These are phyloP conservation scores for Hucho hucho DNA, from an alignment of 2,113 vertebrate species.

Conservation along the genomic window DNA sequence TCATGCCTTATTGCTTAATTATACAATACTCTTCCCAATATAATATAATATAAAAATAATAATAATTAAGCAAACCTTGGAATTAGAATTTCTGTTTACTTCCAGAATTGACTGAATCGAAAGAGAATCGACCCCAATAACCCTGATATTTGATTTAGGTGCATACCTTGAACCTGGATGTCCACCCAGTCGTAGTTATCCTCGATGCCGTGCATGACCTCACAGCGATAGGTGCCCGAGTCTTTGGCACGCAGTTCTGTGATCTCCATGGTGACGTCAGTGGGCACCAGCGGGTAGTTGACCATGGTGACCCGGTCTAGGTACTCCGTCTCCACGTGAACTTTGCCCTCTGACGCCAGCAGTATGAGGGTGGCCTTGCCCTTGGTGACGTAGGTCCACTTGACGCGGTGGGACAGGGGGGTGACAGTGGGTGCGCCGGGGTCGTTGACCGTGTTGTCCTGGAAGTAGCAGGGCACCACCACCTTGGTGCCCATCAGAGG, in stretches of 20 bases:
- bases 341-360: conserved; percentile 82
- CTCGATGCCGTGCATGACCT: conserved; percentile 88
- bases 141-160: neutral
- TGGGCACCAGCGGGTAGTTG: conserved; percentile 87
- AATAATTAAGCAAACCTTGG: too few relatives aligned
- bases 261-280: conserved; percentile 85
- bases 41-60: too few relatives aligned
- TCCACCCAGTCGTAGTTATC: conserved; percentile 85
- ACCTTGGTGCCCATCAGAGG: conserved; percentile 83
- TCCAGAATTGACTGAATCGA: too few relatives aligned
- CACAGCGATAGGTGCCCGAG: conserved; percentile 89
- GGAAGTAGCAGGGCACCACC: conserved; percentile 93
- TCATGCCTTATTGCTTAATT: too few relatives aligned
- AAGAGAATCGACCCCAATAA: too few relatives aligned
- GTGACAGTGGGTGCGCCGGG: conserved; percentile 73
- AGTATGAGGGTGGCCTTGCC: conserved; percentile 81
- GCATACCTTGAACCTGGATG: conserved; percentile 87
- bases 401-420: conserved; percentile 86
- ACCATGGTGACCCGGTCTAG: conserved; percentile 84
- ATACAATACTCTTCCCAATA: too few relatives aligned
- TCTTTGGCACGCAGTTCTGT: conserved; percentile 85
- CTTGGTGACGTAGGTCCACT: conserved; percentile 87
- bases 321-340: conserved; percentile 81
- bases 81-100: too few relatives aligned
- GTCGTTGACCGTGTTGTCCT: conserved; percentile 81